Evolutionary conservation across 2,113 vertebrate genomes (phyloP).

Genomic region (Bubo blakistoni): DNA sequence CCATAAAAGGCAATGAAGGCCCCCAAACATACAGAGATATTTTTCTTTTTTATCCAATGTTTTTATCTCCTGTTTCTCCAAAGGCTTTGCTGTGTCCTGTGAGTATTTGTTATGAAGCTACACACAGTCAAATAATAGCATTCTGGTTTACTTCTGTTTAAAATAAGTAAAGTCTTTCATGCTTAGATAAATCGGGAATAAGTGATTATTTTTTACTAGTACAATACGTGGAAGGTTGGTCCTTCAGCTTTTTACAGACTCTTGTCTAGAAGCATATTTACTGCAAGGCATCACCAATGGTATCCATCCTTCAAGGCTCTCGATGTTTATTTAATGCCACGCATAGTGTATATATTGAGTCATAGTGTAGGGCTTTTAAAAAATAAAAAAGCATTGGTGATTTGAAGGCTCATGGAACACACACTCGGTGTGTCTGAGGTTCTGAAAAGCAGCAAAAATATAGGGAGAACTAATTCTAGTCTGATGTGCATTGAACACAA

Average conservation of each 20-base stretch:
- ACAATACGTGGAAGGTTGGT: neutral
- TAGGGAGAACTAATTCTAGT: neutral
- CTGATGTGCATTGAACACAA: neutral
- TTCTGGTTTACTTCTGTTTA: neutral
- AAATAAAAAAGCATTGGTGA: no score
- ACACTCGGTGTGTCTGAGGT: neutral
- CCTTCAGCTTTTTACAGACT: neutral
- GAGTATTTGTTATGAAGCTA: conserved; percentile 7
- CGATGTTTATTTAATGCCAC: neutral
- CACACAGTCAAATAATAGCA: neutral
- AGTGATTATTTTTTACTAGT: neutral
- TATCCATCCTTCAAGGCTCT: conserved; percentile 9
- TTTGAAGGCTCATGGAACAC: neutral
- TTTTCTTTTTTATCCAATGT: neutral
- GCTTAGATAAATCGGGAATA: neutral
- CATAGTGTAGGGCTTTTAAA: neutral
- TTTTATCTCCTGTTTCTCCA: neutral
- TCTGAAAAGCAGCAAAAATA: neutral
- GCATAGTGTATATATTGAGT: conserved; percentile 13
- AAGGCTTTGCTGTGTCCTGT: neutral
- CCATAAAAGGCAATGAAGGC: conserved; percentile 74
- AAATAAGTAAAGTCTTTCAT: neutral
- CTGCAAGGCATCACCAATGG: neutral
- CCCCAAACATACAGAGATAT: conserved; percentile 19
- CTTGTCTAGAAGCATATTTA: neutral